Percentiles rank a stretch among this genome's conserved stretches.
These are phyloP conservation scores for Sterrhoptilus dennistouni DNA, from an alignment of 2,113 vertebrate genomes.

Conservation along the genomic window DNA sequence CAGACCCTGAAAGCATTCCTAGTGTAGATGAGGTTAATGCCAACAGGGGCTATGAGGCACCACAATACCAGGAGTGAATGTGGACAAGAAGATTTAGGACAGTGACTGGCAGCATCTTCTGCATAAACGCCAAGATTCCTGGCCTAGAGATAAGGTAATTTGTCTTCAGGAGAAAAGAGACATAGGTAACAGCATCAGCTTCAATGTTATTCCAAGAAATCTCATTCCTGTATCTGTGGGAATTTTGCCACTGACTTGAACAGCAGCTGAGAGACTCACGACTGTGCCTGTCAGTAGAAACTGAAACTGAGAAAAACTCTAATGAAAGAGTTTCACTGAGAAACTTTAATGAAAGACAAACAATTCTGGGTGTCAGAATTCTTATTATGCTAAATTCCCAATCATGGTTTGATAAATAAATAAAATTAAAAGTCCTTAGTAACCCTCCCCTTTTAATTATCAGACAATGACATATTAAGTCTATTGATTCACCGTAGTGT, in stretches of 20 bases:
- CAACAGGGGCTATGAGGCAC: background rate
- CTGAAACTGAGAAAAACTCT: background rate
- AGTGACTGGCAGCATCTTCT: background rate
- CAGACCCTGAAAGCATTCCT: background rate
- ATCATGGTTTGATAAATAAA: slow-evolving; percentile 25
- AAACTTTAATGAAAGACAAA: background rate
- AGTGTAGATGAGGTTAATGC: background rate
- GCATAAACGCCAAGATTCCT: background rate
- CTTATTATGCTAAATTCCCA: background rate
- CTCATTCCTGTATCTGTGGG: rapidly evolving
- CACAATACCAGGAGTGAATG: rapidly evolving
- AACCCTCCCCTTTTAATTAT: slow-evolving; percentile 41
- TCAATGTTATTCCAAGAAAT: background rate
- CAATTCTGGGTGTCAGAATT: background rate
- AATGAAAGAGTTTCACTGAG: background rate
- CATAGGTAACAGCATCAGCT: background rate
- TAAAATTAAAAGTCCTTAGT: background rate
- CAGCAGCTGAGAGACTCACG: background rate
- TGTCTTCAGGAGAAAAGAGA: background rate
- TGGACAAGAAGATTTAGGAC: background rate
- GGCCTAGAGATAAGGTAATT: background rate
- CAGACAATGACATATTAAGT: slow-evolving; percentile 2
- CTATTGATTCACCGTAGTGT: slow-evolving; percentile 34
- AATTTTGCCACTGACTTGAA: background rate
- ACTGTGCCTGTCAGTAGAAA: background rate